Conservation (phyloP, 2,113 vertebrate genomes). For the Nettapus auritus region DNA sequence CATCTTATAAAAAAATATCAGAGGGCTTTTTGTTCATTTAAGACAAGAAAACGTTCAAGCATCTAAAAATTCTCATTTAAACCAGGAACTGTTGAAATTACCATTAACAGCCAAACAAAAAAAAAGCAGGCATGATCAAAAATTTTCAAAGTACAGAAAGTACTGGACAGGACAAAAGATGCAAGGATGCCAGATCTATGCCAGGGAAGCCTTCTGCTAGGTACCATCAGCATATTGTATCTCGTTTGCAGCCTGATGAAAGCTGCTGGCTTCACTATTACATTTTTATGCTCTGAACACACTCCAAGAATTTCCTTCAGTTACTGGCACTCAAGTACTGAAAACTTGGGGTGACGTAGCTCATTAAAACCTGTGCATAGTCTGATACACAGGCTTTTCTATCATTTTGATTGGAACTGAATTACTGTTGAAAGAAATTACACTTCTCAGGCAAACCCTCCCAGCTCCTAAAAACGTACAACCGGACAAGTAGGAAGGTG, state of each 20-base stretch:
- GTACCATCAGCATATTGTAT: background rate
- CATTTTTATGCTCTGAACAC: slow-evolving; percentile 8
- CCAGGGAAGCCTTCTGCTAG: slow-evolving; percentile 28
- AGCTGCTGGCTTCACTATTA: slow-evolving; percentile 22
- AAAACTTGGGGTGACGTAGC: background rate
- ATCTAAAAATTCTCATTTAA: background rate
- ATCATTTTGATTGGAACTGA: background rate
- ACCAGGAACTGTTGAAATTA: background rate
- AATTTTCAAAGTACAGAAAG: background rate
- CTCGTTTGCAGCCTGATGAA: slow-evolving; percentile 19
- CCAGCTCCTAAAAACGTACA: background rate
- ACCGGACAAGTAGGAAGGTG: rapidly evolving
- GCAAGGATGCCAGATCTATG: background rate
- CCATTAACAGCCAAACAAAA: background rate
- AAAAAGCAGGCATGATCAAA: background rate
- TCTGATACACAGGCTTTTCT: background rate
- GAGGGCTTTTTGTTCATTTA: background rate
- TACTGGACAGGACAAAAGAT: background rate
- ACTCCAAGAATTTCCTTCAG: background rate
- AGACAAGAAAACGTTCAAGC: background rate
- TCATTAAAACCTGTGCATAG: background rate
- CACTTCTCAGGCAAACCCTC: background rate
- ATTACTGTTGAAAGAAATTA: background rate
- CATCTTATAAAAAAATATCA: background rate
- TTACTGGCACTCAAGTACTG: background rate